Base-by-base conservation (phyloP, 1,140 invertebrate genomes). In the Bombus ignitus region DNA sequence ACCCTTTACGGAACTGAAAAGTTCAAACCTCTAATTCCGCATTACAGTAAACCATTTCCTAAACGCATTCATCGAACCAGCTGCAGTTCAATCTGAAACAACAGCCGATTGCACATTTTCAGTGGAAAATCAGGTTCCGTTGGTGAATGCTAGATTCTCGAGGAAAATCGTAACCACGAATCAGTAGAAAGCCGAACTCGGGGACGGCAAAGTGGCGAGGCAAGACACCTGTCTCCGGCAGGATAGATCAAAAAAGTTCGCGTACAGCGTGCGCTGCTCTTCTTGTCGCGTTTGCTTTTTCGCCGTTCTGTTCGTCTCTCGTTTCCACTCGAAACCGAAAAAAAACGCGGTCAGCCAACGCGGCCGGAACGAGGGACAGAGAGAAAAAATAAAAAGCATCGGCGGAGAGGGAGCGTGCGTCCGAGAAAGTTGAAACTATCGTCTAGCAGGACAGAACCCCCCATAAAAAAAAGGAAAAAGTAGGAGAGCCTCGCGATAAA, bases 351-450 rank as follows among this genome's bases (percentile, higher is more conserved):
- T 44, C 22, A 25, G 5, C 15, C 35, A 28, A 25, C 66, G 28
- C 22, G 6, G 66, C 13, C 28, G 10, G 57, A 32, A 15, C 5
- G 65, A 78, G 57, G 57, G 15, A 71, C 35, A 22, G n/a, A 28
- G 35, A 59, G 22, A 28, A 70, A n/a, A 37, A 35, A 37, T 35
- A 35, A 28, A 75, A 32, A 57, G 3, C 59, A 62, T 62, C 18
- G 47, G 70, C 28, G 22, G 70, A 12, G 37, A n/a, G 70, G 39
- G 70, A 28, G 74, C 37, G 35, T 15, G 59, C 28, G 59, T 75
- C 66, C 75, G 75, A 84, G 82, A 79, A 85, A 85, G 87, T 89
- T 85, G 85, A 87, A 89, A 89, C 88, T 89, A 89, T 89, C 88
- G 87, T 80, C 87, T 89, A 89, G 73, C 88, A 66, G 73, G 62